These are phyloP conservation scores for Trichonephila clavipes DNA, from an alignment of 1,140 invertebrate species.

Conservation along the genomic window DNA sequence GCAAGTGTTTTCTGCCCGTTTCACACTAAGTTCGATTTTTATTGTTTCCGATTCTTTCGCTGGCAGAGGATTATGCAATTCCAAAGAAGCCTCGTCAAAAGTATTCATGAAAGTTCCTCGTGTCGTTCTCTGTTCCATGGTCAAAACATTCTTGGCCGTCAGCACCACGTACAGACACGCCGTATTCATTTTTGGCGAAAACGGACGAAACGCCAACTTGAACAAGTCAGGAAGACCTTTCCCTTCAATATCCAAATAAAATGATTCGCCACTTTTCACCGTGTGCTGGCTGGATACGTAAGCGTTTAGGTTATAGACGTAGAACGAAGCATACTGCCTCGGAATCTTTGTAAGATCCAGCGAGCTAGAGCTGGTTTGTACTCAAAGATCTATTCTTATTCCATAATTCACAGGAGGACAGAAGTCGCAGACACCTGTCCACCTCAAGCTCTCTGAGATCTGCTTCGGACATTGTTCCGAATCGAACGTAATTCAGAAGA, in stretches of 20 bases:
- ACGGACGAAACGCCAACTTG: neutral
- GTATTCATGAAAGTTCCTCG: slow-evolving; percentile 25
- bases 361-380: neutral
- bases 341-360: neutral
- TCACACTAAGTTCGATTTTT: neutral
- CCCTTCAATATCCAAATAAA: slow-evolving; percentile 45
- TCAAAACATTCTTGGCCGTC: neutral
- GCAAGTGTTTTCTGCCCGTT: slow-evolving; percentile 48
- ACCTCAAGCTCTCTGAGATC: slow-evolving; percentile 39
- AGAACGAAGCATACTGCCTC: neutral
- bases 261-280: slow-evolving; percentile 33
- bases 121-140: neutral
- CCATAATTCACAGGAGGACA: neutral
- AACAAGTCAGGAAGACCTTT: neutral
- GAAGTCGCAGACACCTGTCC: neutral
- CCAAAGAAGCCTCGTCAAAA: slow-evolving; percentile 1
- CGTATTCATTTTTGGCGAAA: neutral
- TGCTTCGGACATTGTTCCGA: neutral
- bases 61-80: neutral
- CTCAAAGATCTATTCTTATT: neutral
- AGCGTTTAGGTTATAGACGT: neutral
- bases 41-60: slow-evolving; percentile 19
- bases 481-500: slow-evolving; percentile 21
- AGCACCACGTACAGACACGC: slow-evolving; percentile 13
- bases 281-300: neutral